phyloP scores from a whole-genome alignment of 2,888 invertebrate species.

The Ganaspis brasiliensis region DNA sequence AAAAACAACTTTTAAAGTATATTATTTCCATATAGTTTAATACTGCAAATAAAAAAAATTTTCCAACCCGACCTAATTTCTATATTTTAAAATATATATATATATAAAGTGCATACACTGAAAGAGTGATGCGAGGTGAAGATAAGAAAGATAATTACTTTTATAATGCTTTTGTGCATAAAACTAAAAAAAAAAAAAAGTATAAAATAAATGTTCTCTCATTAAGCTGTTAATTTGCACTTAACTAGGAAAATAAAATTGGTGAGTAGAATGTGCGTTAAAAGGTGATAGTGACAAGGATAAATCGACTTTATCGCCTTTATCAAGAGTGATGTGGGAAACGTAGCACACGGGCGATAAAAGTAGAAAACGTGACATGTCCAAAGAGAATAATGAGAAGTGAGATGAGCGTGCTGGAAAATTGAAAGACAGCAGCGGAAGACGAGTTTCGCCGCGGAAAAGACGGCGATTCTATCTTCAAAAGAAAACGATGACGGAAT shows the following conservation, averaged over 20 bases:
- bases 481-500: slow-evolving; percentile 38
- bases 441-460: slow-evolving; percentile 14
- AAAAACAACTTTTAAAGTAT: too few species aligned
- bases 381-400: slow-evolving; percentile 34
- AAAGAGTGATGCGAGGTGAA: too few species aligned
- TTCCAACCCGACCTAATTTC: too few species aligned
- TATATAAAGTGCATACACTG: too few species aligned
- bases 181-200: background rate
- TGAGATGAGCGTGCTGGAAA: slow-evolving; percentile 21
- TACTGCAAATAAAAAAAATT: too few species aligned
- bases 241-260: slow-evolving; percentile 12
- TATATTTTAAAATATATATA: too few species aligned
- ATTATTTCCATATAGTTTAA: too few species aligned
- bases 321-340: slow-evolving; percentile 29
- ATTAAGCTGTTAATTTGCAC: slow-evolving; percentile 2
- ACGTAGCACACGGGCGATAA: slow-evolving; percentile 20
- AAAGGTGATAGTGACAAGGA: slow-evolving; percentile 10
- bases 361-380: slow-evolving; percentile 27
- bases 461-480: slow-evolving; percentile 18
- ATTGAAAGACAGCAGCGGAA: slow-evolving; percentile 38
- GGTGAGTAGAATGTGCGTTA: slow-evolving; percentile 5
- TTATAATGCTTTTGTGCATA: too few species aligned
- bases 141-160: too few species aligned
- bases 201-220: background rate
- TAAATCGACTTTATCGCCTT: slow-evolving; percentile 7